Conservation (phyloP, 2,888 invertebrate genomes). For the Biston stratarius region DNA sequence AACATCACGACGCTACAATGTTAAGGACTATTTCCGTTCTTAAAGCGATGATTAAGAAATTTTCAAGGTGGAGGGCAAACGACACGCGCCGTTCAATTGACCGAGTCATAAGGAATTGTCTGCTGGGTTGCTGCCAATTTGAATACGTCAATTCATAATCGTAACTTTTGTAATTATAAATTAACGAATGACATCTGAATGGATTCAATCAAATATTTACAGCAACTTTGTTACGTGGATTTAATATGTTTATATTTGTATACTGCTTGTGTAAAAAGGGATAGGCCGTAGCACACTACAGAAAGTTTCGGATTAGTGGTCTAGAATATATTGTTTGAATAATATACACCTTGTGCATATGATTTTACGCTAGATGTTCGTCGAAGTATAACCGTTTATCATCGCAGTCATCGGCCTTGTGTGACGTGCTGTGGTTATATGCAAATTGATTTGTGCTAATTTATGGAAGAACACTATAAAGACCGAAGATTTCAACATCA, state of each 20-base stretch:
- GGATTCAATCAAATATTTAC: constrained; percentile 16
- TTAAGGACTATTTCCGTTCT: constrained; percentile 33
- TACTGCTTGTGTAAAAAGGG: neutral
- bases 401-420: constrained; percentile 72
- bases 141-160: constrained; percentile 37
- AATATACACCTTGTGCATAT: constrained; percentile 53
- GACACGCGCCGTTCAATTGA: constrained; percentile 57
- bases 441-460: constrained; percentile 70
- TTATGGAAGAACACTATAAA: constrained; percentile 55
- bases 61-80: constrained; percentile 46
- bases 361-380: constrained; percentile 56
- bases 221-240: neutral
- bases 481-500: constrained; percentile 21
- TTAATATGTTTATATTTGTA: no score
- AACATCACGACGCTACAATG: constrained; percentile 4
- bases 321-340: constrained; percentile 36
- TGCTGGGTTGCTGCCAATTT: constrained; percentile 58
- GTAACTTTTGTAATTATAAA: constrained; percentile 23
- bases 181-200: constrained; percentile 20
- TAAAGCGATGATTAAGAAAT: constrained; percentile 59
- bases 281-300: no score
- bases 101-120: constrained; percentile 62
- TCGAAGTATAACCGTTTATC: constrained; percentile 59
- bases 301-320: no score
- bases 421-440: constrained; percentile 64